Evolutionary conservation across 2,888 invertebrate genomes (phyloP).

Genomic region (Scaptomyza flava): DNA sequence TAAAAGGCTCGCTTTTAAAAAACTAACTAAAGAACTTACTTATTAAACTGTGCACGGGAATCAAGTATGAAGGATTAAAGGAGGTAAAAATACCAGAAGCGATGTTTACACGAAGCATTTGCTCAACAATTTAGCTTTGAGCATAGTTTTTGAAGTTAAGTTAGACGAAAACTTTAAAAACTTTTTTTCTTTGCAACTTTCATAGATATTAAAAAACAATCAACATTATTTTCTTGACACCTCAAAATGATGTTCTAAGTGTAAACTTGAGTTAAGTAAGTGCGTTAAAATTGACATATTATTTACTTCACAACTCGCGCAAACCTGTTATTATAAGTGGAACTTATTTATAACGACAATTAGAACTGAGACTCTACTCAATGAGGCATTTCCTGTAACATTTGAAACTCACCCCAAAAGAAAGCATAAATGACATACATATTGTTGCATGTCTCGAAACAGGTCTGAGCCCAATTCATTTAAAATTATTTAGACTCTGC

Average conservation of each 20-base stretch:
- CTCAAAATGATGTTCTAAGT: background rate
- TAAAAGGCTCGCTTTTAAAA: slow-evolving; percentile 24
- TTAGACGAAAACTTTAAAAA: too few species aligned
- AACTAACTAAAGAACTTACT: slow-evolving; percentile 20
- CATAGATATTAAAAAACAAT: background rate
- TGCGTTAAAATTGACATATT: background rate
- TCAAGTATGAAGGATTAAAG: background rate
- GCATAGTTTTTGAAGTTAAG: too few species aligned
- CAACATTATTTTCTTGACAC: background rate
- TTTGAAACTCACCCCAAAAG: slow-evolving; percentile 42
- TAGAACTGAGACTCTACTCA: slow-evolving; percentile 21
- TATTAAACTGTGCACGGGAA: slow-evolving; percentile 8
- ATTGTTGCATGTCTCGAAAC: slow-evolving; percentile 4
- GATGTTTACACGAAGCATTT: background rate
- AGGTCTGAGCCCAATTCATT: slow-evolving; percentile 31
- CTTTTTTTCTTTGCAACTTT: background rate
- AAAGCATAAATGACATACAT: slow-evolving; percentile 31
- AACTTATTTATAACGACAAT: slow-evolving; percentile 29
- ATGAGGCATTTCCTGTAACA: slow-evolving; percentile 44
- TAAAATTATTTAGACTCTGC: slow-evolving; percentile 38
- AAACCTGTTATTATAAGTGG: slow-evolving; percentile 11
- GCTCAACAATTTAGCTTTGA: too few species aligned
- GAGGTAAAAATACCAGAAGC: background rate
- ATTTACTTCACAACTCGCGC: background rate
- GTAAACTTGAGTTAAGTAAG: slow-evolving; percentile 15